Base-by-base conservation (phyloP, 2,888 invertebrate genomes). In the Aproaerema taeniolella region DNA sequence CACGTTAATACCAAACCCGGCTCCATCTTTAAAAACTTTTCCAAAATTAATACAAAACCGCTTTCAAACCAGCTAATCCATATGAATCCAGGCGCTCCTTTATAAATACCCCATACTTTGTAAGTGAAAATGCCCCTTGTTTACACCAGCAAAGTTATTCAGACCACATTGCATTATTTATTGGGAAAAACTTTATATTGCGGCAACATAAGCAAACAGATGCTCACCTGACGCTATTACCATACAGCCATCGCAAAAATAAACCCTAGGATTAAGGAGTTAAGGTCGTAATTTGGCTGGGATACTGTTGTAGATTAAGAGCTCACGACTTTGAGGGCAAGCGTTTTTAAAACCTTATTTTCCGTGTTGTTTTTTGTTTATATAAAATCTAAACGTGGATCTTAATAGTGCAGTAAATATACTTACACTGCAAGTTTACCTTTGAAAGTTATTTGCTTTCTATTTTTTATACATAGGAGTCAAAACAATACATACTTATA, bases 131-230 rank as follows among this genome's bases (percentile, higher is more conserved):
- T 35, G 24, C 39, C 17, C 10, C 32, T 39, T 38, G 28, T 44
- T 40, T 35, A 39, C 42, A 28, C 43, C 46, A 17, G 10, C 29
- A 9, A 33, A 42, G 40, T 38, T 50, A 49, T 50, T 35, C 42
- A 34, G 43, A 39, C 50, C 51, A 53, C 52, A 69, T 68, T 82
- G 80, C 80, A 83, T 82, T 83, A 82, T 82, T 82, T 83, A 82
- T 82, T 81, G 77, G 72, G 67, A 68, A 79, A 78, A 80, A 77
- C 75, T 81, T 78, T 76, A 71, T 78, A 77, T 79, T 79, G 76
- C 70, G 74, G 67, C 70, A 75, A 77, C 73, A 80, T 73, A 72
- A 68, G 61, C 70, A 57, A 70, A 64, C 80, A 78, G 72, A 73
- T 74, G 80, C 61, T 77, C 81, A 79, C 79, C 80, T 78, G 80